phyloP scores from a whole-genome alignment of 2,113 vertebrate species.

The Vidua macroura region DNA sequence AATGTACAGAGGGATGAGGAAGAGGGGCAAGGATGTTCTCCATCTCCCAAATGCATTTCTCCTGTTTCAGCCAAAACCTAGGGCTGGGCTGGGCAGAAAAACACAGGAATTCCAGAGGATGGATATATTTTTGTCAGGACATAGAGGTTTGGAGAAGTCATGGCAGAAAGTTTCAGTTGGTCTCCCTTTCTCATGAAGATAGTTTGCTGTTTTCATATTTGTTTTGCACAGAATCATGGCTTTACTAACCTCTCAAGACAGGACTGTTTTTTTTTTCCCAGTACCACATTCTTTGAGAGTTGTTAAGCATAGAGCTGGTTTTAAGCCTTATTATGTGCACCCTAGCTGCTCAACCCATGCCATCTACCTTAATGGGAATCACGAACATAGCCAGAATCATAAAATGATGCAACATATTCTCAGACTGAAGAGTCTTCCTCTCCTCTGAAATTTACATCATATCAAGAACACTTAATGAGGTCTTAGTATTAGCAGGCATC shows the following conservation, averaged over 20 bases:
- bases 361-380: background rate
- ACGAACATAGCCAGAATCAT: background rate
- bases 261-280: background rate
- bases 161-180: background rate
- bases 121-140: background rate
- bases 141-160: background rate
- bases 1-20: background rate
- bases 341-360: background rate
- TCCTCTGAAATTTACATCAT: background rate
- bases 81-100: background rate
- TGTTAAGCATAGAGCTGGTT: background rate
- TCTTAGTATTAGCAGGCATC: background rate
- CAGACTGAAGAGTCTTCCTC: background rate
- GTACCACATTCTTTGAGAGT: background rate
- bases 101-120: background rate
- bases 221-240: background rate
- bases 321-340: background rate
- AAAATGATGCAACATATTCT: background rate
- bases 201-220: background rate
- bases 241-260: background rate
- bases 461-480: background rate
- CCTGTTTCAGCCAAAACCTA: background rate
- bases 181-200: background rate
- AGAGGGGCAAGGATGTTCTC: background rate
- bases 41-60: background rate